phyloP scores from a whole-genome alignment of 2,797 vertebrate species.

The Parauchenoglanis ngamensis region DNA sequence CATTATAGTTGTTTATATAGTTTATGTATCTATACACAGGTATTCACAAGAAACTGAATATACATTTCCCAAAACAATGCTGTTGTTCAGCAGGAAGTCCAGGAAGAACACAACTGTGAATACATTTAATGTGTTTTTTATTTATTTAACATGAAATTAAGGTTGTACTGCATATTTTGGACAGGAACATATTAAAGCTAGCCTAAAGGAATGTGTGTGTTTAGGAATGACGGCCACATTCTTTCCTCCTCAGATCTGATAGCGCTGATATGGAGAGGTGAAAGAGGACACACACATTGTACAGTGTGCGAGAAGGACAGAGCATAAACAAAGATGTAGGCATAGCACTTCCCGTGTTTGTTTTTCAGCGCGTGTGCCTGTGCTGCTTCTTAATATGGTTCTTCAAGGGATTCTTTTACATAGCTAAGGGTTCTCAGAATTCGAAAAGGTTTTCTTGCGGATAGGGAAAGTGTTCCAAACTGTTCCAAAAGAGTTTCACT shows the following conservation, averaged over 20 bases:
- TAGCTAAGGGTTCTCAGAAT: background rate
- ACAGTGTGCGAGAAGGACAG: constrained; percentile 38
- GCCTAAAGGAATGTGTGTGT: constrained; percentile 49
- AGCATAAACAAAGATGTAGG: constrained; percentile 47
- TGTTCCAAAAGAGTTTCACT: background rate
- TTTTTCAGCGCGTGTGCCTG: constrained; percentile 16
- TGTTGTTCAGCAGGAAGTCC: constrained; percentile 53
- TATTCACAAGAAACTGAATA: background rate
- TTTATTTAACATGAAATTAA: constrained; percentile 51
- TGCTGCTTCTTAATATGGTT: background rate
- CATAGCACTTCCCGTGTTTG: constrained; percentile 42
- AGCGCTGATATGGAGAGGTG: constrained; percentile 48
- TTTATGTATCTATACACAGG: background rate
- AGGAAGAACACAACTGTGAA: constrained; percentile 31
- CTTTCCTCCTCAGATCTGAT: constrained; percentile 47
- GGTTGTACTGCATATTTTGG: constrained; percentile 51
- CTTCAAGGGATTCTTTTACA: background rate
- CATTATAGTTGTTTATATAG: background rate
- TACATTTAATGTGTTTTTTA: constrained; percentile 21
- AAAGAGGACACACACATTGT: constrained; percentile 35
- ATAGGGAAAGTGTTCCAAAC: background rate
- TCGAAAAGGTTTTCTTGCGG: background rate
- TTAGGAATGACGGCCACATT: constrained; percentile 55
- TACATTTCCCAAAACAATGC: constrained; percentile 46
- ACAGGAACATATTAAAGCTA: constrained; percentile 42